Conservation (phyloP, 1,140 invertebrate genomes). For the Neocloeon triangulifer region DNA sequence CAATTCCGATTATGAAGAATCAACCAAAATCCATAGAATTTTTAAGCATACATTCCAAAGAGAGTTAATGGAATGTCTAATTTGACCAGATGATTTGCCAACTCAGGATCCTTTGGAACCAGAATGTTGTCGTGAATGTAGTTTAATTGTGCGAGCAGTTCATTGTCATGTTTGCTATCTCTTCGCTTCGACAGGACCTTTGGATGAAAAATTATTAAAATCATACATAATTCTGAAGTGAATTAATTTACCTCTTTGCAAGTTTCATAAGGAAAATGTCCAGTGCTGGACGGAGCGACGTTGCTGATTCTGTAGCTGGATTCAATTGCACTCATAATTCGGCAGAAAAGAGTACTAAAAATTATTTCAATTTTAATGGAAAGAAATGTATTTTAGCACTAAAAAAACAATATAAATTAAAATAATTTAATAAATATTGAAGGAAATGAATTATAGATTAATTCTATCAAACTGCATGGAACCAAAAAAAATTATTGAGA, state of each 20-base stretch:
- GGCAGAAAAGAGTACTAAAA: constrained; percentile 41
- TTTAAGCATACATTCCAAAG: constrained; percentile 50
- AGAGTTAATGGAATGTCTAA: constrained; percentile 54
- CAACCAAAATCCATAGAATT: constrained; percentile 5
- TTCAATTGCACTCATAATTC: constrained; percentile 46
- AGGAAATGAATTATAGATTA: too few relatives aligned
- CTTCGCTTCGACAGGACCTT: neutral
- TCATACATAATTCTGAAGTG: constrained; percentile 2
- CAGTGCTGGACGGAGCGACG: constrained; percentile 19
- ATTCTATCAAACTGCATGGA: too few relatives aligned
- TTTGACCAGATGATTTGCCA: constrained; percentile 37
- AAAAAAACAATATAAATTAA: too few relatives aligned
- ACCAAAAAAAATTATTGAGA: too few relatives aligned
- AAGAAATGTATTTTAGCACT: too few relatives aligned
- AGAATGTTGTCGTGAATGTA: constrained; percentile 42
- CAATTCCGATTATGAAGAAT: too few relatives aligned
- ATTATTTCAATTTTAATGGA: too few relatives aligned
- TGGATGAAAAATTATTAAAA: neutral
- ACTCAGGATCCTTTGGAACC: constrained; percentile 32
- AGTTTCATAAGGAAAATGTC: constrained; percentile 16
- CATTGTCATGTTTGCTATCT: constrained; percentile 17
- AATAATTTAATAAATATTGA: too few relatives aligned
- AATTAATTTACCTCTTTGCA: constrained; percentile 3
- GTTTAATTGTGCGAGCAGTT: constrained; percentile 42
- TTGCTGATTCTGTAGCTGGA: constrained; percentile 41